phyloP scores from a whole-genome alignment of 2,888 invertebrate species.

The Salticus scenicus region DNA sequence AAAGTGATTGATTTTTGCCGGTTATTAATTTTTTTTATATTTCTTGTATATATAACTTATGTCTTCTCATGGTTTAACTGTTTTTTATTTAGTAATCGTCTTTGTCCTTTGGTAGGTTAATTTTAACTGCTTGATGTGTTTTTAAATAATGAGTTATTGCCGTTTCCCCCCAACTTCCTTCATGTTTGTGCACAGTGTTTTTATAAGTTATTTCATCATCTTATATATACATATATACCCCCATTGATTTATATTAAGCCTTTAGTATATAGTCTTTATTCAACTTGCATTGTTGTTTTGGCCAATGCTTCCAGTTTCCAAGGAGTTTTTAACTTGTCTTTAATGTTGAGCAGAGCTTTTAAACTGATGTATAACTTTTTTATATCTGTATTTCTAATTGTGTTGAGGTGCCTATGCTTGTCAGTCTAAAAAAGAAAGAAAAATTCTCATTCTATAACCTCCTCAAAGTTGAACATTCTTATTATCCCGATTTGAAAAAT shows the following conservation, averaged over 20 bases:
- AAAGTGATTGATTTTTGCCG: neutral
- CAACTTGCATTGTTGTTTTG: constrained; percentile 59
- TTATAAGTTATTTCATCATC: constrained; percentile 65
- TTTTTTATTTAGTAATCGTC: neutral
- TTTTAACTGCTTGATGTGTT: constrained; percentile 32
- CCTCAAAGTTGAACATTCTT: constrained; percentile 57
- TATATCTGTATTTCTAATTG: constrained; percentile 66
- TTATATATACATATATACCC: constrained; percentile 15
- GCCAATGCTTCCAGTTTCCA: constrained; percentile 62
- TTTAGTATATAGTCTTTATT: constrained; percentile 44
- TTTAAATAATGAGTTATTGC: constrained; percentile 50
- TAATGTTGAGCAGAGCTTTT: constrained; percentile 66
- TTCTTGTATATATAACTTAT: neutral
- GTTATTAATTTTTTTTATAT: neutral
- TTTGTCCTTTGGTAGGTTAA: neutral
- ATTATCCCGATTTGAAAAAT: constrained; percentile 42
- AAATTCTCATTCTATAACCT: constrained; percentile 46
- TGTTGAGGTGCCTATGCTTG: constrained; percentile 67
- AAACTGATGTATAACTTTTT: constrained; percentile 67
- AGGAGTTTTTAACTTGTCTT: constrained; percentile 64
- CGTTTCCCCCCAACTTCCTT: constrained; percentile 48
- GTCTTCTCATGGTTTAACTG: neutral
- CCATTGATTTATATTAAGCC: constrained; percentile 50
- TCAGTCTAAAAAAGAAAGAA: constrained; percentile 65
- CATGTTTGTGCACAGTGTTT: constrained; percentile 61